Percentiles rank a stretch among this genome's conserved stretches.
Conservation (phyloP, 1,140 invertebrate genomes). For the Conus ventricosus region DNA sequence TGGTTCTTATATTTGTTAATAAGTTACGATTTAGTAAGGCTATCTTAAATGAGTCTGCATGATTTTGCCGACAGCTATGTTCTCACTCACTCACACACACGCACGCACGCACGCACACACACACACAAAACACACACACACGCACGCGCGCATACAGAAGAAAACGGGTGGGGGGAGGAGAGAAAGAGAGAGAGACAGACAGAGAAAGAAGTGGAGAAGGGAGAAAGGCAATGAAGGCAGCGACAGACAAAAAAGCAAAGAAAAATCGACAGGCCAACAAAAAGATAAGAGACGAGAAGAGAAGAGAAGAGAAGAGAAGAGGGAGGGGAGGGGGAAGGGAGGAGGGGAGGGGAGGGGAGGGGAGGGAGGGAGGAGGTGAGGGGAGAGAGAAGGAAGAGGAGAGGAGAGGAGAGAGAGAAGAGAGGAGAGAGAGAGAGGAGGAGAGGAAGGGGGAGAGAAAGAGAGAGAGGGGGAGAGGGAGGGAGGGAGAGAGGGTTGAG, state of each 20-base stretch:
- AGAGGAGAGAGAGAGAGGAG: not conserved
- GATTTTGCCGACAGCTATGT: not conserved
- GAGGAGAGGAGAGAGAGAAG: too few relatives aligned
- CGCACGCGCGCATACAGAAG: not conserved
- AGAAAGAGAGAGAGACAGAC: not conserved
- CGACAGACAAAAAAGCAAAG: not conserved
- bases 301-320: too few relatives aligned
- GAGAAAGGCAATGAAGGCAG: not conserved
- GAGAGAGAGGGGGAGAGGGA: not conserved
- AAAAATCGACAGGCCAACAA: too few relatives aligned
- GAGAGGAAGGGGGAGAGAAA: not conserved
- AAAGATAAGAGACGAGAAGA: too few relatives aligned
- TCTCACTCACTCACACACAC: too few relatives aligned
- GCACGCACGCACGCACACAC: too few relatives aligned
- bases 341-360: too few relatives aligned
- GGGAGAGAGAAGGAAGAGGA: too few relatives aligned
- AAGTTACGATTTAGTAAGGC: too few relatives aligned
- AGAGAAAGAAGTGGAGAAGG: not conserved
- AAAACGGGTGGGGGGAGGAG: not conserved
- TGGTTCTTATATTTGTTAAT: too few relatives aligned
- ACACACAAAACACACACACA: slow-evolving; percentile 3
- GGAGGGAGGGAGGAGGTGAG: too few relatives aligned
- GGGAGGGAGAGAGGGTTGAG: not conserved
- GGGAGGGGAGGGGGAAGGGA: too few relatives aligned
- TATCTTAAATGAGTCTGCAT: not conserved